Conservation (phyloP, 2,113 vertebrate species). For the Isichthys henryi region DNA sequence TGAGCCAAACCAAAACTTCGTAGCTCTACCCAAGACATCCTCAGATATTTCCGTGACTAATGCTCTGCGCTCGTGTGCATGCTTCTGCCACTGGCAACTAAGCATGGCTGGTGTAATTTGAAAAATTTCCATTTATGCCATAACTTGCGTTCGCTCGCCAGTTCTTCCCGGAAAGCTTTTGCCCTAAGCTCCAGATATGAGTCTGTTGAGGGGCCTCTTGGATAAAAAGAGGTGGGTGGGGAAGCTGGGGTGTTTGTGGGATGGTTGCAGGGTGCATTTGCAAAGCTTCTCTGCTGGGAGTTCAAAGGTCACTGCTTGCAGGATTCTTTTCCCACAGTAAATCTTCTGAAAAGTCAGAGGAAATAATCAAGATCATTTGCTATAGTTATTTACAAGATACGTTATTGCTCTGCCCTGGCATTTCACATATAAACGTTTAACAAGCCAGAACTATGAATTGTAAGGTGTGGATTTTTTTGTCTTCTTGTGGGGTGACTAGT, state of each 20-base stretch:
- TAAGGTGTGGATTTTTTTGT: neutral
- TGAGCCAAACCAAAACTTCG: slow-evolving; percentile 10
- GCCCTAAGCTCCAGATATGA: neutral
- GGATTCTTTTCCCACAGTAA: slow-evolving; percentile 29
- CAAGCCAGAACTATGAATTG: neutral
- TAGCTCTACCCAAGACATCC: neutral
- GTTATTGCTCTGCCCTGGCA: neutral
- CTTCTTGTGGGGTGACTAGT: neutral
- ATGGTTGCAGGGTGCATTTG: slow-evolving; percentile 4
- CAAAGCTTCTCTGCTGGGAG: slow-evolving; percentile 18
- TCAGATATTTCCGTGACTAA: neutral
- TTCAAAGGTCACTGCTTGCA: slow-evolving; percentile 20
- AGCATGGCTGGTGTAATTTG: neutral
- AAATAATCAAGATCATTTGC: slow-evolving; percentile 21
- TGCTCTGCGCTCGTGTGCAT: neutral
- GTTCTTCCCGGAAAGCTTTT: neutral
- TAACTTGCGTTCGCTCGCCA: neutral
- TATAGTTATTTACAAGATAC: neutral
- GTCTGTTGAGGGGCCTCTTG: slow-evolving; percentile 6
- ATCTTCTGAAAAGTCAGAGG: slow-evolving; percentile 13
- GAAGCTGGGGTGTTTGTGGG: slow-evolving; percentile 11
- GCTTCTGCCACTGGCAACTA: neutral
- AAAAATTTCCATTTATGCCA: neutral
- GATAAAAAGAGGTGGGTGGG: neutral
- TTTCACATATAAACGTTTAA: neutral